Evolutionary conservation across 64 coral and sea anemone genomes (phyloP), one percentile per base, ranked within the genome.

Genomic region (Astreopora myriophthalma): DNA sequence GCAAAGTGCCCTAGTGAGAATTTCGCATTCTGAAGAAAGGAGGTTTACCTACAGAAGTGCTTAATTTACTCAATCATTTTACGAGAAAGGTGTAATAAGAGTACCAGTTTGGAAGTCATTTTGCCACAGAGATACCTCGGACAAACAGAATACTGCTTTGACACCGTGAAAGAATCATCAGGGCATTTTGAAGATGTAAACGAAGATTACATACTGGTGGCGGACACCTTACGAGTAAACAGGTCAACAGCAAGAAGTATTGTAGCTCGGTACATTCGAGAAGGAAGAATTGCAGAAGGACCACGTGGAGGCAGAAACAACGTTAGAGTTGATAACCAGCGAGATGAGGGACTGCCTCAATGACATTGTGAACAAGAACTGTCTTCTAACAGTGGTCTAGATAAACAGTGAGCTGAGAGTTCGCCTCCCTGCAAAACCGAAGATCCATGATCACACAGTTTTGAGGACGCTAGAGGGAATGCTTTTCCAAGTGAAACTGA

Each of bases 171-270:
- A 55, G 57, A 32, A 76, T 79, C 19, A 48, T 93, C 52, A 66
- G 39, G 30, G 82, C 70, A 22, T 11, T 93, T 93, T 46, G 82
- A 87, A 65, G 83, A 93, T 24, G 83, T 39, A 64, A 51, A 66
- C 61, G 82, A 87, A 76, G 91, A 87, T 76, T 69, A 87, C 64
- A 8, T 93, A 14, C 40, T 86, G 58, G 83, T 86, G 10, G 72
- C 72, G 0, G 73, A 93, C 34, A 79, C 72, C 12, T 12, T 93
- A 12, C 72, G 83, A 13, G 83, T 93, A 32, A 93, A 93, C 34
- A 67, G 78, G 29, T 91, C 42, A 20, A 91, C 78, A 37, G 90
- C 90, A 7, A 92, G 79, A 75, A 64, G 89, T 34, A 92, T 92
- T 19, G 81, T 93, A 3, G 71, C 82, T 46, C 79, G 70, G 63